Evolutionary conservation across 2,888 invertebrate species (phyloP), one percentile per base, ranked within the genome.

Genomic region (Rambutsinella grinnellia): DNA sequence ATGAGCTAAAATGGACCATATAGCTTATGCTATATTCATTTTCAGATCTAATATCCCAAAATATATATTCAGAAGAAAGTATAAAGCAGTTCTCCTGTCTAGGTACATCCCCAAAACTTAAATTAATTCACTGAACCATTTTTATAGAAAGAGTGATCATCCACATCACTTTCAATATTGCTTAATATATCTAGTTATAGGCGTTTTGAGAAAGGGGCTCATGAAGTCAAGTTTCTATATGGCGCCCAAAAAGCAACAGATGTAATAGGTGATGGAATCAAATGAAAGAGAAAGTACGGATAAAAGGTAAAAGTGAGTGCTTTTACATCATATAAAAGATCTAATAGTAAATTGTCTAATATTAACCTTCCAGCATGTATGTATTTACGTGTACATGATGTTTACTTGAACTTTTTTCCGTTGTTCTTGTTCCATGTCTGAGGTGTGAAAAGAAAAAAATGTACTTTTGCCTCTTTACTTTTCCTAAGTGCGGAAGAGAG

Each of bases 51-150:
- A n/a, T n/a, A n/a, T n/a, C n/a, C n/a, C n/a, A n/a, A n/a, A n/a
- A n/a, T n/a, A n/a, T n/a, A 13, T 44, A 19, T 47, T 19, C 47
- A 13, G 15, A 47, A 47, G 19, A 47, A 17, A 47, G 19, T 47
- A 13, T 19, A 44, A 10, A 44, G 6, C 44, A 44, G 44, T 44
- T 10, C 44, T 44, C 44, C 44, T 10, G 44, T 44, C 44, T 13
- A 13, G 13, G n/a, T n/a, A n/a, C n/a, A n/a, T n/a, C n/a, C n/a
- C n/a, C n/a, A 26, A 46, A 69, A 61, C 58, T 26, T 74, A 74
- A 74, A 74, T 74, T 74, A 66, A 74, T 74, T 74, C 72, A 60
- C 49, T 53, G 66, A 60, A 74, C 58, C 66, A 54, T 53, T 23
- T 27, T 57, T 57, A 57, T 19, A 17, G 53, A 21, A 3, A 53